A percentile compares a stretch with the other conserved stretches of the same genome.
Conservation (phyloP, 2,888 invertebrate genomes). For the Hydriomena furcata region DNA sequence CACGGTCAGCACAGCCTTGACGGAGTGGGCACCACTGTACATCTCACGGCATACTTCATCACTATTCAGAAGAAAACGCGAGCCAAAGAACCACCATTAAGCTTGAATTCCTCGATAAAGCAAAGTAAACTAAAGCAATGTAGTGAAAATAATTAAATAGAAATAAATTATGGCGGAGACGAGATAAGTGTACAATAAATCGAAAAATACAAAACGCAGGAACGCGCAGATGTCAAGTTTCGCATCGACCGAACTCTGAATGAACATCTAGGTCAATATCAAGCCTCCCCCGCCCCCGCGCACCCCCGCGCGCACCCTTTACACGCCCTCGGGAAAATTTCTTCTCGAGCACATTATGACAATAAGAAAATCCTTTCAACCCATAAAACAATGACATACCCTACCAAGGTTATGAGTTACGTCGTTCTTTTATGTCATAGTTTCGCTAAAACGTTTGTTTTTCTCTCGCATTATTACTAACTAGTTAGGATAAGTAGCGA, state of each 20-base stretch:
- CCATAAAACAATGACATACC: constrained; percentile 36
- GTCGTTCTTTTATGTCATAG: constrained; percentile 20
- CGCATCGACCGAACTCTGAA: constrained; percentile 83
- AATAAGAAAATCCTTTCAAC: constrained; percentile 59
- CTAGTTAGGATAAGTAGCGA: constrained; percentile 7
- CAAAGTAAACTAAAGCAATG: neutral
- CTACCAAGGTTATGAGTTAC: constrained; percentile 14
- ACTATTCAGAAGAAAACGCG: constrained; percentile 36
- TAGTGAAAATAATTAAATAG: constrained; percentile 32
- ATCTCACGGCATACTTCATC: constrained; percentile 54
- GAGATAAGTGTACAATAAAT: constrained; percentile 64
- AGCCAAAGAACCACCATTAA: constrained; percentile 8
- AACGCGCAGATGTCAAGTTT: constrained; percentile 83
- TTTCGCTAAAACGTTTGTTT: constrained; percentile 21
- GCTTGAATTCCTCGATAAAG: constrained; percentile 5
- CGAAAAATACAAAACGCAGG: constrained; percentile 76
- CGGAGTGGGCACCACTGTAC: constrained; percentile 46
- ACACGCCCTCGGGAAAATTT: constrained; percentile 60
- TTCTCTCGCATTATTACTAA: constrained; percentile 17
- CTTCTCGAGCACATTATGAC: constrained; percentile 60
- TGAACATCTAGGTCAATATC: constrained; percentile 84
- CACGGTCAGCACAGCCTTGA: constrained; percentile 46
- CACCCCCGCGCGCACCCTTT: constrained; percentile 50
- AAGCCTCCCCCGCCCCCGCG: constrained; percentile 60
- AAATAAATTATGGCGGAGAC: constrained; percentile 55